These are phyloP conservation scores for Semnornis frantzii DNA, from an alignment of 2,113 vertebrate genomes.

Conservation along the genomic window DNA sequence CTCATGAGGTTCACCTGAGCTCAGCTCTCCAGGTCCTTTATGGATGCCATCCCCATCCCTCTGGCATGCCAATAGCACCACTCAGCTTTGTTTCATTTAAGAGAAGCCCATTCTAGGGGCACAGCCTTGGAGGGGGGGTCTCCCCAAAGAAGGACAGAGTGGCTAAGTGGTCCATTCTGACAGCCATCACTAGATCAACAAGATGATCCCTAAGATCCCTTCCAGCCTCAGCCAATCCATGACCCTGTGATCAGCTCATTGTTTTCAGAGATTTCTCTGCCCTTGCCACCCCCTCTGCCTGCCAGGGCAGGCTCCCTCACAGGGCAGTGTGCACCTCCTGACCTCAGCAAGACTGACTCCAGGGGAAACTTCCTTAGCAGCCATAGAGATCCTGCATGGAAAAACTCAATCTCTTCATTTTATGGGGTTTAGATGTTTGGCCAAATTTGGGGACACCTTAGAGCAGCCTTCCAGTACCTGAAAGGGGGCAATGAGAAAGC, in stretches of 20 bases:
- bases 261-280: not conserved
- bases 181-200: not conserved
- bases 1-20: too few species aligned
- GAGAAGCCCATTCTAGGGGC: too few species aligned
- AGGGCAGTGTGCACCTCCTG: not conserved
- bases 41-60: too few species aligned
- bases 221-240: not conserved
- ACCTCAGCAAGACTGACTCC: not conserved
- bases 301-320: too few species aligned
- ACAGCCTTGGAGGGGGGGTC: too few species aligned
- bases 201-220: too few species aligned
- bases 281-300: fast-evolving
- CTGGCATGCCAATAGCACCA: too few species aligned
- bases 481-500: not conserved
- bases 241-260: not conserved
- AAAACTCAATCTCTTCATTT: not conserved
- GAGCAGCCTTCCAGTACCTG: not conserved
- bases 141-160: too few species aligned
- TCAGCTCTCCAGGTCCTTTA: too few species aligned
- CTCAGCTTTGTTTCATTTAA: too few species aligned
- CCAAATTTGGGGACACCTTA: not conserved
- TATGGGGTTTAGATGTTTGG: not conserved
- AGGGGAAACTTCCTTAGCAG: not conserved
- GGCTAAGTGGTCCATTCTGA: not conserved
- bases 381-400: not conserved